Conservation (phyloP, 2,888 invertebrate species). For the Ypsolopha sequella region DNA sequence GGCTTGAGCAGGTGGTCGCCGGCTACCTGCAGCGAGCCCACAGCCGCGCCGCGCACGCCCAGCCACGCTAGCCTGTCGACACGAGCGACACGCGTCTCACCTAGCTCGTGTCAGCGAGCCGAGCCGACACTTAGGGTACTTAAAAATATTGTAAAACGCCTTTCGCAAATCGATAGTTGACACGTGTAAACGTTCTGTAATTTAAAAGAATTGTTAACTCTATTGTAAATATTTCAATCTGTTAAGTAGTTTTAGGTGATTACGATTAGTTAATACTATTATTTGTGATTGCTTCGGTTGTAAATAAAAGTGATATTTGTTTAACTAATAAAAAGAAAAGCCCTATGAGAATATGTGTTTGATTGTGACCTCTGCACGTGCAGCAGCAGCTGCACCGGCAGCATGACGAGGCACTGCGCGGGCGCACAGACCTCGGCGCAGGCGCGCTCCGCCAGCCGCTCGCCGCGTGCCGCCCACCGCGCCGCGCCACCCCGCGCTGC, state of each 20-base stretch:
- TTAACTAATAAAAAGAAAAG: constrained; percentile 47
- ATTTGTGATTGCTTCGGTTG: constrained; percentile 70
- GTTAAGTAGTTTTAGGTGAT: constrained; percentile 69
- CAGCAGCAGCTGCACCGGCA: constrained; percentile 72
- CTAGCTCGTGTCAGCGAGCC: background rate
- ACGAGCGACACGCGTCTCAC: constrained; percentile 17
- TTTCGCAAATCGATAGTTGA: constrained; percentile 15
- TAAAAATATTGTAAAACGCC: background rate
- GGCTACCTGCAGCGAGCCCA: constrained; percentile 16
- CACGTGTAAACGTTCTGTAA: constrained; percentile 25
- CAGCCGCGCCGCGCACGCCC: constrained; percentile 8
- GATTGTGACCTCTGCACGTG: constrained; percentile 48
- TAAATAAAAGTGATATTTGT: constrained; percentile 71
- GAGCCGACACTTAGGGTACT: background rate
- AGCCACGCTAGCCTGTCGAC: constrained; percentile 1
- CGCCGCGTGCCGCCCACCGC: constrained; percentile 1
- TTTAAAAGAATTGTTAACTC: constrained; percentile 53
- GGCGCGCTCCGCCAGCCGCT: background rate
- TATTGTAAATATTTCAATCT: constrained; percentile 67
- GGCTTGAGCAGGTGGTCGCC: constrained; percentile 75
- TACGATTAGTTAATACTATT: constrained; percentile 59
- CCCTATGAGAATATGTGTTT: background rate
- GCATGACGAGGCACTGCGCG: constrained; percentile 72
- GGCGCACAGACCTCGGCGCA: constrained; percentile 24
- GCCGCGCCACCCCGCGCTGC: constrained; percentile 1